Evolutionary conservation across 1,140 invertebrate genomes (phyloP).

Genomic region (Carcinoscorpius rotundicauda): DNA sequence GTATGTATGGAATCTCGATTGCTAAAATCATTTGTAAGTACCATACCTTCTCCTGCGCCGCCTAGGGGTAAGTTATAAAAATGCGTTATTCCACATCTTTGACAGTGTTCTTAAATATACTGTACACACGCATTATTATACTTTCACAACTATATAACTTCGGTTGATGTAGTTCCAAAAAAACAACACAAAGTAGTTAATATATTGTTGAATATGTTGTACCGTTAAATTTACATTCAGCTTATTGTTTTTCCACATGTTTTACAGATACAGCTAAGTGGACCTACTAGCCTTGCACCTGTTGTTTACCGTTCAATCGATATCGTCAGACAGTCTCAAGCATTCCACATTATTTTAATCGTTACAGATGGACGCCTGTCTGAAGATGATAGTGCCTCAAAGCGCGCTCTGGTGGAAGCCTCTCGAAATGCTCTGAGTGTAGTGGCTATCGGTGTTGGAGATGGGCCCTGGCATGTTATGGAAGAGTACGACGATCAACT

Average conservation of each 20-base stretch:
- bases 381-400: constrained; percentile 31
- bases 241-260: not conserved
- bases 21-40: too few species aligned
- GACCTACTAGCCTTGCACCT: constrained; percentile 14
- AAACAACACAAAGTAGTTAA: too few species aligned
- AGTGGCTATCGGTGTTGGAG: constrained; percentile 45
- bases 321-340: constrained; percentile 3
- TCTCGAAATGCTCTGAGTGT: constrained; percentile 42
- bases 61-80: too few species aligned
- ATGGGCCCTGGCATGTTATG: constrained; percentile 44
- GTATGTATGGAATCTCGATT: too few species aligned
- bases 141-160: too few species aligned
- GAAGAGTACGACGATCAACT: constrained; percentile 41
- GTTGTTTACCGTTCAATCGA: constrained; percentile 14
- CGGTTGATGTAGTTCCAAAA: too few species aligned
- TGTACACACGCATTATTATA: too few species aligned
- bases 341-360: constrained; percentile 42
- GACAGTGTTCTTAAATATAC: too few species aligned
- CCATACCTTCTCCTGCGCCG: too few species aligned
- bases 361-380: constrained; percentile 42
- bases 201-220: too few species aligned
- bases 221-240: not conserved
- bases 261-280: constrained; percentile 15
- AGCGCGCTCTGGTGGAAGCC: constrained; percentile 40
- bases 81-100: too few species aligned